These are phyloP conservation scores for Eulemur albifrons DNA, from an alignment of 2,797 vertebrate genomes.

Conservation along the genomic window DNA sequence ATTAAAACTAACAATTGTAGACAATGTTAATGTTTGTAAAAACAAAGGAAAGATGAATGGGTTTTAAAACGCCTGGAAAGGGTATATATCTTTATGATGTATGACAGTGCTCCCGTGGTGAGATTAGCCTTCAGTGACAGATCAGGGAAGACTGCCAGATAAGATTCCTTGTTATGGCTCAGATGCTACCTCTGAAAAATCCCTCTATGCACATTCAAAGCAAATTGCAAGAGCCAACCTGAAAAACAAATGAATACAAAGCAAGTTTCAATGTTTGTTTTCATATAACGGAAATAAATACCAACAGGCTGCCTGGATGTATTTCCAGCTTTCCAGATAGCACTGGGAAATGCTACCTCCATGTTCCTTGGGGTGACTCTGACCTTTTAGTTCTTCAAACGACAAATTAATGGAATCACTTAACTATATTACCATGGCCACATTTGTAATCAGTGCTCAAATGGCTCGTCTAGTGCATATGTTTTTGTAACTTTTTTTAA, in stretches of 20 bases:
- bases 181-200: slow-evolving; percentile 31
- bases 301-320: neutral
- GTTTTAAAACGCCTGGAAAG: slow-evolving; percentile 22
- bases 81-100: slow-evolving; percentile 49
- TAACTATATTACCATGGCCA: neutral
- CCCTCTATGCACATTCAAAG: slow-evolving; percentile 36
- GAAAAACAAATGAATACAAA: slow-evolving; percentile 51
- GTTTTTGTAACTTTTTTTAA: neutral
- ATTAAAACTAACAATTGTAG: slow-evolving; percentile 39
- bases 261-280: slow-evolving; percentile 26
- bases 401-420: neutral
- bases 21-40: neutral
- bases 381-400: slow-evolving; percentile 1
- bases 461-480: neutral
- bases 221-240: slow-evolving; percentile 52
- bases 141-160: slow-evolving; percentile 54
- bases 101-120: slow-evolving; percentile 1
- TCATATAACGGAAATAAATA: slow-evolving; percentile 28
- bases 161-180: slow-evolving; percentile 39
- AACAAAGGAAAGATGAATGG: slow-evolving; percentile 27
- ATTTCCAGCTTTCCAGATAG: neutral
- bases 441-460: neutral
- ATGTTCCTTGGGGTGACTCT: neutral
- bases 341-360: neutral
- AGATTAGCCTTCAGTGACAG: slow-evolving; percentile 58